Percentiles rank a stretch among this genome's conserved stretches.
Conservation (phyloP, 2,113 vertebrate species). For the Bos javanicus region DNA sequence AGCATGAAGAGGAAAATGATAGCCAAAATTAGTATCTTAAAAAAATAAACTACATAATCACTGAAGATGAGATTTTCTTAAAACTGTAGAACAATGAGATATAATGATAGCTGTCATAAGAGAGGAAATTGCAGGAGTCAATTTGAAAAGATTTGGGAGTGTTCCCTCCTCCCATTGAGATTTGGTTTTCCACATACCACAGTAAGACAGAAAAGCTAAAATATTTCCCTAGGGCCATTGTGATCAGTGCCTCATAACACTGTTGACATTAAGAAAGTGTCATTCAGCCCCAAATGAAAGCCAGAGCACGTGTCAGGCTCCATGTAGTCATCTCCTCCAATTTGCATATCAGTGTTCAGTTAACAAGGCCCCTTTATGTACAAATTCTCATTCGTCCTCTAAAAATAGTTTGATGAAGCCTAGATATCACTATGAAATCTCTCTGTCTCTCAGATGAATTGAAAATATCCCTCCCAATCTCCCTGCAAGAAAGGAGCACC, state of each 20-base stretch:
- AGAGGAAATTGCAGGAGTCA: constrained; percentile 39
- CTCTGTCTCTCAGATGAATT: background rate
- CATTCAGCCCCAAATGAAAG: background rate
- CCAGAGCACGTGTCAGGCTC: background rate
- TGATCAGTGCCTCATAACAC: background rate
- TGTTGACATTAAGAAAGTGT: background rate
- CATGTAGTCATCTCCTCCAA: background rate
- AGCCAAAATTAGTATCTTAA: constrained; percentile 58
- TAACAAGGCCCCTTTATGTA: background rate
- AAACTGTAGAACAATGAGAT: constrained; percentile 49
- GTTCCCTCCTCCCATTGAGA: background rate
- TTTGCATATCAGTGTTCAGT: background rate
- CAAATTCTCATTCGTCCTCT: background rate
- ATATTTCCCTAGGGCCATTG: background rate
- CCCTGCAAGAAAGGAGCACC: background rate
- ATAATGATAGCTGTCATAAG: constrained; percentile 45
- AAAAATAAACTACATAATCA: constrained; percentile 52
- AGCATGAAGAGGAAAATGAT: constrained; percentile 11
- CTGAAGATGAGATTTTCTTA: constrained; percentile 58
- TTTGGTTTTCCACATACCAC: constrained; percentile 19
- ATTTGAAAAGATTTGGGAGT: background rate
- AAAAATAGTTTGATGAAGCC: background rate
- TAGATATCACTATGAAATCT: background rate
- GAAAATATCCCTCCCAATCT: background rate
- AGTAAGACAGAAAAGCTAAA: background rate